Conservation (phyloP, 1,140 invertebrate species). For the Anastrepha ludens region DNA sequence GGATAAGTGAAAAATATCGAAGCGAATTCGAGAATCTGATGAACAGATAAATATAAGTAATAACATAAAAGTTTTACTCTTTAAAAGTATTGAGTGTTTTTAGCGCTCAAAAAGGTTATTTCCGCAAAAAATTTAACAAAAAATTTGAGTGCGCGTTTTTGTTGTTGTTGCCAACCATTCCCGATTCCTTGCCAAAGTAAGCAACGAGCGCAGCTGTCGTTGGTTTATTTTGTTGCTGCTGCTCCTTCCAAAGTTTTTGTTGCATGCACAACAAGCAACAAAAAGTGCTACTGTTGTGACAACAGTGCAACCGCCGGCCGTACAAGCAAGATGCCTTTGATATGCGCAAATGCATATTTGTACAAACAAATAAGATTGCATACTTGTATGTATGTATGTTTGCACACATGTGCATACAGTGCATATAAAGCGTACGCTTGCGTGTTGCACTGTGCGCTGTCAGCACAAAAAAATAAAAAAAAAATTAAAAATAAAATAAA, state of each 20-base stretch:
- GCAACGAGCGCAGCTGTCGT: neutral
- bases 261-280: neutral
- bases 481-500: neutral
- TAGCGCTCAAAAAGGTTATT: no score
- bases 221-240: neutral
- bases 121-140: no score
- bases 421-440: neutral
- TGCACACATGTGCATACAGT: neutral
- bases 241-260: neutral
- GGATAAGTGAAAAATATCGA: no score
- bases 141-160: no score
- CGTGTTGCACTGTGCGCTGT: conserved; percentile 7
- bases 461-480: no score
- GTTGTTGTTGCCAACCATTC: no score
- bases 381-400: neutral
- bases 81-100: no score
- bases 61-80: no score
- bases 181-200: neutral
- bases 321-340: neutral
- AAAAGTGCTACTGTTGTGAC: neutral
- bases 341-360: neutral
- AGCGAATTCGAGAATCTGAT: no score
- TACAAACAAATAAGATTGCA: neutral
- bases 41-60: no score
- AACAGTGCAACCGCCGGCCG: neutral